Evolutionary conservation across 23 tunicate species (phyloP).

Genomic region (Ascidia mentula): DNA sequence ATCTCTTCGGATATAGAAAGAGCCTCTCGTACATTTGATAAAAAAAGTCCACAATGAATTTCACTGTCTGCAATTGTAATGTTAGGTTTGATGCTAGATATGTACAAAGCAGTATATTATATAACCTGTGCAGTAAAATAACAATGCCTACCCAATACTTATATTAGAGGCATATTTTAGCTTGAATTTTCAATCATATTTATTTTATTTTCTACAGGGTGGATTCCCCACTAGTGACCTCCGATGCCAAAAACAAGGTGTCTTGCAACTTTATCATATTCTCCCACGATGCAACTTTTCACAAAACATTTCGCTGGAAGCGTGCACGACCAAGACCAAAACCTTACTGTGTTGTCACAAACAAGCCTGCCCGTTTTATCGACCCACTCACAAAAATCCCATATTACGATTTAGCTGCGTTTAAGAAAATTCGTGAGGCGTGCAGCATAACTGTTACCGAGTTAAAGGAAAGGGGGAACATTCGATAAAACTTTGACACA

Average conservation of each 20-base stretch:
- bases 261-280: conserved; percentile 59
- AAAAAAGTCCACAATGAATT: no score
- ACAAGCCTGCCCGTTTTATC: conserved; percentile 52
- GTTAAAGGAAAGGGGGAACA: neutral
- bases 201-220: neutral
- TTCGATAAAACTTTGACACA: neutral
- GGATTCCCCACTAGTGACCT: conserved; percentile 10
- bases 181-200: neutral
- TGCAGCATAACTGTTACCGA: conserved; percentile 35
- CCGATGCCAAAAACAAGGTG: conserved; percentile 16
- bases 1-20: no score
- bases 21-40: no score
- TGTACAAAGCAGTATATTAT: no score
- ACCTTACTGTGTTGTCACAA: conserved; percentile 68
- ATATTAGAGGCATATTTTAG: no score
- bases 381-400: conserved; percentile 92
- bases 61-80: no score
- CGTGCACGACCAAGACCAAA: conserved; percentile 29
- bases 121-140: no score
- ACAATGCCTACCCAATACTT: no score
- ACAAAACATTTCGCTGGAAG: conserved; percentile 44
- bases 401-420: conserved; percentile 81
- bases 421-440: conserved; percentile 66
- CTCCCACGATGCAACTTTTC: conserved; percentile 48
- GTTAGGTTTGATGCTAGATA: no score